Conservation (phyloP, 1,140 invertebrate species). For the Orussus abietinus region DNA sequence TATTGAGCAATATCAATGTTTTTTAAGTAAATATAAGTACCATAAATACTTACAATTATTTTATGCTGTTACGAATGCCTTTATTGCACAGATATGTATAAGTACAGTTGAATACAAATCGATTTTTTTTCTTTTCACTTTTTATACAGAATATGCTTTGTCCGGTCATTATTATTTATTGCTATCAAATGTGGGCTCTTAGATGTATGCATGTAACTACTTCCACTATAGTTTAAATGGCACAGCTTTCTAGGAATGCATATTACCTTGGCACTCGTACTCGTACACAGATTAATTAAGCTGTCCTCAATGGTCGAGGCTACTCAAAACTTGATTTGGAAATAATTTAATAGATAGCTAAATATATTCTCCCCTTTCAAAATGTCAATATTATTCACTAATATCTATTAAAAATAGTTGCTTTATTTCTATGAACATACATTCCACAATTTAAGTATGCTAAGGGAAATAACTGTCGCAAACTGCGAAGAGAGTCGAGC, state of each 20-base stretch:
- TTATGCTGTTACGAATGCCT: conserved; percentile 22
- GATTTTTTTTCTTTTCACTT: conserved; percentile 19
- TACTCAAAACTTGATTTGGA: no score
- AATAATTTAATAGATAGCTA: conserved; percentile 23
- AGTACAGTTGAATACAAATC: conserved; percentile 30
- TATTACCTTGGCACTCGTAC: no score
- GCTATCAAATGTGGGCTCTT: conserved; percentile 18
- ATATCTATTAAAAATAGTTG: conserved; percentile 35
- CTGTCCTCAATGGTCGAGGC: no score
- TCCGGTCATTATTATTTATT: conserved; percentile 22
- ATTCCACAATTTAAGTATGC: conserved; percentile 14
- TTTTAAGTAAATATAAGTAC: no score
- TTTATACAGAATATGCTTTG: conserved; percentile 17
- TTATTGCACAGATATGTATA: conserved; percentile 47
- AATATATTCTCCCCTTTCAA: conserved; percentile 23
- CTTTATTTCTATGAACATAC: conserved; percentile 22
- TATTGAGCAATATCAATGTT: no score
- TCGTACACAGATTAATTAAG: no score
- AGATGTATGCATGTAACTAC: no score
- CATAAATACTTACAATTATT: no score
- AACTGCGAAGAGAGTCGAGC: no score
- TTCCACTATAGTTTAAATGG: no score
- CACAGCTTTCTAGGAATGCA: no score
- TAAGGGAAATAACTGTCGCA: no score
- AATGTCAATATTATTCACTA: conserved; percentile 16